These are phyloP conservation scores for Alca torda DNA, from an alignment of 2,797 vertebrate species.

Conservation along the genomic window DNA sequence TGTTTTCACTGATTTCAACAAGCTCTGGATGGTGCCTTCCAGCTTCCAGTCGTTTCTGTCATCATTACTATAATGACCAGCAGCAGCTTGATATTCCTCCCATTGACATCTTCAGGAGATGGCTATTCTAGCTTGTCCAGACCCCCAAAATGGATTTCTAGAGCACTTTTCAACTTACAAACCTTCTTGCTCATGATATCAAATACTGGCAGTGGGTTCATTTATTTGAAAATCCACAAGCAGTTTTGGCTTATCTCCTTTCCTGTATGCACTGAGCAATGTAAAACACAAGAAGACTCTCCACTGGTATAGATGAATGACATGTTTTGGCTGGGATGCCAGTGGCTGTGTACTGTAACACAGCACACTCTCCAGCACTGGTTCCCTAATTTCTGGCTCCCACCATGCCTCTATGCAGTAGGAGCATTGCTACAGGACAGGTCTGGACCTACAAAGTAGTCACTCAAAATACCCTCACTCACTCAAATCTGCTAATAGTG, in stretches of 20 bases:
- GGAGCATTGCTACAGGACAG: fast-evolving
- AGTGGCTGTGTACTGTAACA: background rate
- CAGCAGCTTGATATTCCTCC: background rate
- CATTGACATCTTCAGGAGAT: background rate
- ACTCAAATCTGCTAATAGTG: background rate
- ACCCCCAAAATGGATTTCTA: background rate
- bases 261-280: fast-evolving
- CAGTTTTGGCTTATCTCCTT: background rate
- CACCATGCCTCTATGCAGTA: background rate
- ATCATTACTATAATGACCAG: background rate
- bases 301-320: background rate
- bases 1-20: conserved; percentile 48
- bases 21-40: conserved; percentile 20
- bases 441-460: background rate
- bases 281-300: background rate
- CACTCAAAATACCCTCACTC: background rate
- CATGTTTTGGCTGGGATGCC: background rate
- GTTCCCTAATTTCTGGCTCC: background rate
- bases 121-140: background rate
- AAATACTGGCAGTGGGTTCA: background rate
- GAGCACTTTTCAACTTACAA: background rate
- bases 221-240: background rate
- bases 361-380: background rate
- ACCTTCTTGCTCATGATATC: background rate
- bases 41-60: conserved; percentile 12